Conservation (phyloP, 2,797 vertebrate species). For the Adrianichthys oophorus region DNA sequence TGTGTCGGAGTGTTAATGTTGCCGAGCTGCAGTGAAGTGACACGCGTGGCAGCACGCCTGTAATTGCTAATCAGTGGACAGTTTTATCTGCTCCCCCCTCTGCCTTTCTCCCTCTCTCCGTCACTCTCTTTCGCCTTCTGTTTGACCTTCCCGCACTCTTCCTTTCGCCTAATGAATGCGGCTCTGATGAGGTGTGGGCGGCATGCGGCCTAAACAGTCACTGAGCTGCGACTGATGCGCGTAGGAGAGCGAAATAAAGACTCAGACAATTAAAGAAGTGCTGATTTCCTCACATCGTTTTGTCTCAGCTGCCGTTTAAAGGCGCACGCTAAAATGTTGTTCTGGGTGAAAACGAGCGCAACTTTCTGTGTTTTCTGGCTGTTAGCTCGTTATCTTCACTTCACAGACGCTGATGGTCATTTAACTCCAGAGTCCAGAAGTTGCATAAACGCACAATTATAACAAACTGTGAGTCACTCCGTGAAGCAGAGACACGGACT, state of each 20-base stretch:
- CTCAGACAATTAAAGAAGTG: conserved; percentile 39
- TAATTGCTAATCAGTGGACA: conserved; percentile 82
- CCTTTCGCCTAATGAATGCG: conserved; percentile 74
- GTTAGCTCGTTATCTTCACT: conserved; percentile 32
- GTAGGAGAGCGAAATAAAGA: conserved; percentile 58
- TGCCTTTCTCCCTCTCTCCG: conserved; percentile 5
- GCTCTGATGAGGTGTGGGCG: conserved; percentile 77
- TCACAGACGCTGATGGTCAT: background rate
- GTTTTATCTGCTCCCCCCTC: conserved; percentile 62
- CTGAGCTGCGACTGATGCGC: conserved; percentile 69
- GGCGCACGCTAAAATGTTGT: conserved; percentile 9
- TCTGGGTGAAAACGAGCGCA: background rate
- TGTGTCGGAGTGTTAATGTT: conserved; percentile 75
- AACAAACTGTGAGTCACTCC: background rate
- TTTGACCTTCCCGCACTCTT: conserved; percentile 29
- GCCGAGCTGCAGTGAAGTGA: conserved; percentile 78
- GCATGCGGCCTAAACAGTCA: conserved; percentile 60
- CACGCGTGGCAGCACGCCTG: conserved; percentile 67
- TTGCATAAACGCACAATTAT: conserved; percentile 12
- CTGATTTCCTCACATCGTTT: conserved; percentile 25
- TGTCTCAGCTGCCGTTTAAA: conserved; percentile 4
- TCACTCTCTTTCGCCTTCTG: conserved; percentile 5
- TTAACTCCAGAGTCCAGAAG: background rate
- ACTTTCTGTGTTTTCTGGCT: background rate
- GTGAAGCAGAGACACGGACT: background rate